Conservation (phyloP, 1,140 invertebrate species). For the Hestina assimilis region DNA sequence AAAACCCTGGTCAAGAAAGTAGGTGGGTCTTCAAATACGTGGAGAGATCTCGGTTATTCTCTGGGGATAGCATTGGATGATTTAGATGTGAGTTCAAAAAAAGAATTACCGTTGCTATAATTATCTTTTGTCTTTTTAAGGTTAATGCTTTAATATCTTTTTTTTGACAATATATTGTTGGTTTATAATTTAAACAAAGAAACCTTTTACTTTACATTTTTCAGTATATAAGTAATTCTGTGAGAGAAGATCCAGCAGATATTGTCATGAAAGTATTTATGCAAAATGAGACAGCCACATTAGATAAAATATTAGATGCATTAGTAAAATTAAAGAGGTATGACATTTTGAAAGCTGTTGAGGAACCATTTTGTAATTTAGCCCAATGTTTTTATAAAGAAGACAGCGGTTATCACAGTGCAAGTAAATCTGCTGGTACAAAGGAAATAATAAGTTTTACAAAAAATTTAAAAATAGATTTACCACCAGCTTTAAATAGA, state of each 20-base stretch:
- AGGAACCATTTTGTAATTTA: conserved; percentile 54
- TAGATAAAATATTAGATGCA: conserved; percentile 70
- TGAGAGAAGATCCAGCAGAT: conserved; percentile 67
- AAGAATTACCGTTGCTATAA: neutral
- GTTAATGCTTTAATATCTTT: too few species aligned
- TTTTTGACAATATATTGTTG: too few species aligned
- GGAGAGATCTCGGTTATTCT: conserved; percentile 56
- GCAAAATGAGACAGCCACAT: conserved; percentile 70
- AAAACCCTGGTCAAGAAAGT: conserved; percentile 55
- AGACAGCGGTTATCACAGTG: conserved; percentile 72
- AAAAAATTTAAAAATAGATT: conserved; percentile 56
- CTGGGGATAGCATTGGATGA: conserved; percentile 55
- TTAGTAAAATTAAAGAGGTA: conserved; percentile 67
- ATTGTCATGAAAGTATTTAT: conserved; percentile 67
- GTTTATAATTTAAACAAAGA: neutral
- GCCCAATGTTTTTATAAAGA: conserved; percentile 60
- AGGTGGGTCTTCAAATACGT: conserved; percentile 57
- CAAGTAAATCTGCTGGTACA: conserved; percentile 45
- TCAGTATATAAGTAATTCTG: conserved; percentile 71
- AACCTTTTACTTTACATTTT: conserved; percentile 28
- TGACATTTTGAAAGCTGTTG: conserved; percentile 70
- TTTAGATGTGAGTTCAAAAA: conserved; percentile 57
- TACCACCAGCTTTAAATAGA: conserved; percentile 68
- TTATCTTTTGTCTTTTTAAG: too few species aligned
- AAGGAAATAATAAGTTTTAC: conserved; percentile 58